Conservation (phyloP, 2,797 vertebrate species). For the Alfaro cultratus region DNA sequence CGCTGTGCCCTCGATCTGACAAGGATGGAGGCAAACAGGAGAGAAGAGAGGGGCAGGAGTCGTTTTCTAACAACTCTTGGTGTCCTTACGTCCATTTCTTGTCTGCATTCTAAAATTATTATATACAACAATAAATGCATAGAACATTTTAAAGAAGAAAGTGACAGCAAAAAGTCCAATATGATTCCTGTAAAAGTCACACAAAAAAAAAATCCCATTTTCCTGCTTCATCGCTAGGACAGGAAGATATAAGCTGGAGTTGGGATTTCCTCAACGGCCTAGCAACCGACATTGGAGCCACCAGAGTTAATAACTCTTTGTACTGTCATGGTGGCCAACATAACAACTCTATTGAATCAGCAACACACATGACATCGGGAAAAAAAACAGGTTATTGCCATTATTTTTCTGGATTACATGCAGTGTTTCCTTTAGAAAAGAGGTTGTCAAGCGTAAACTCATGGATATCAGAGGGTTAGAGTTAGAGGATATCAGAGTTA, state of each 20-base stretch:
- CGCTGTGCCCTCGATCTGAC: slow-evolving; percentile 22
- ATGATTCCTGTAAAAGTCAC: neutral
- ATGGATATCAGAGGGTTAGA: too few species aligned
- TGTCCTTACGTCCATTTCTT: neutral
- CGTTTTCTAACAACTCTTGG: neutral
- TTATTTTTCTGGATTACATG: neutral
- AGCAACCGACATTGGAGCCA: neutral
- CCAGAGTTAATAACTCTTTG: neutral
- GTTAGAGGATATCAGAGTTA: too few species aligned
- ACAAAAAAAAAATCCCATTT: neutral
- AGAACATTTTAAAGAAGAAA: neutral
- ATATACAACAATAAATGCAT: neutral
- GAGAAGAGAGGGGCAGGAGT: neutral
- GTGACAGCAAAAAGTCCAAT: neutral
- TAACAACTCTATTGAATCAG: neutral
- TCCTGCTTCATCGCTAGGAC: neutral
- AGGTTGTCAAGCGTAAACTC: neutral
- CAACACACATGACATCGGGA: neutral
- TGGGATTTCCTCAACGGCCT: neutral
- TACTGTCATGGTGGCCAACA: neutral
- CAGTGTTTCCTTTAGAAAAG: neutral
- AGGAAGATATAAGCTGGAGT: neutral
- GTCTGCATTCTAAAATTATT: neutral
- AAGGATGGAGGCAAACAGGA: slow-evolving; percentile 11
- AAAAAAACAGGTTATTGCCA: neutral